Percentiles rank a stretch among this genome's conserved stretches.
Evolutionary conservation across 1,140 invertebrate genomes (phyloP).

Genomic region (Trichonephila clavipes): DNA sequence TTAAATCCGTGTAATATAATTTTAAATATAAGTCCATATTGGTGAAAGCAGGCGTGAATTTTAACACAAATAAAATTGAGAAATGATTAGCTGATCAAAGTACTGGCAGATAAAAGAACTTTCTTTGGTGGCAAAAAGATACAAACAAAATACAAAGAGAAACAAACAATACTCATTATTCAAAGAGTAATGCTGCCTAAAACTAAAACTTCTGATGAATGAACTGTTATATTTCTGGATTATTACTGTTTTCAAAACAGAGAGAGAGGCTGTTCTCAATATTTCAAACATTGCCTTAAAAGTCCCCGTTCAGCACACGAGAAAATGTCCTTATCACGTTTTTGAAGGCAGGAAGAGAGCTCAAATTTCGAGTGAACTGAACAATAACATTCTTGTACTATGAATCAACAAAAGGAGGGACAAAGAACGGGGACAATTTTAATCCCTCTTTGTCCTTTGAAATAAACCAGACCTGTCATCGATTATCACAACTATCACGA

Average conservation of each 20-base stretch:
- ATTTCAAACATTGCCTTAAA: neutral
- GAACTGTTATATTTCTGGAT: neutral
- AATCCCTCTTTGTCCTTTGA: neutral
- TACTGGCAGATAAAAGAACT: too few relatives aligned
- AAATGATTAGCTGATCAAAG: too few relatives aligned
- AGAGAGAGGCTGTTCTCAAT: neutral
- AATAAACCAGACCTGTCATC: neutral
- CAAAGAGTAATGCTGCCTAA: too few relatives aligned
- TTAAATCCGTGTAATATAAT: too few relatives aligned
- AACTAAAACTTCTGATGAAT: too few relatives aligned
- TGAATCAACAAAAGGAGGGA: slow-evolving; percentile 20
- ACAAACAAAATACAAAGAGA: too few relatives aligned
- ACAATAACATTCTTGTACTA: neutral
- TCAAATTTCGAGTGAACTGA: neutral
- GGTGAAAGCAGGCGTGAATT: too few relatives aligned
- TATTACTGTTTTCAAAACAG: neutral
- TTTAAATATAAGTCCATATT: too few relatives aligned
- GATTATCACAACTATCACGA: neutral
- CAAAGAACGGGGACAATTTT: neutral
- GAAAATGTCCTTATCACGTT: neutral
- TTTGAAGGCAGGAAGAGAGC: neutral
- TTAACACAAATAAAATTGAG: too few relatives aligned
- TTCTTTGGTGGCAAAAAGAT: too few relatives aligned
- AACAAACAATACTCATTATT: too few relatives aligned
- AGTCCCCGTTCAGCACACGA: neutral